These are phyloP conservation scores for Garra rufa DNA, from an alignment of 2,113 vertebrate species.

Conservation along the genomic window DNA sequence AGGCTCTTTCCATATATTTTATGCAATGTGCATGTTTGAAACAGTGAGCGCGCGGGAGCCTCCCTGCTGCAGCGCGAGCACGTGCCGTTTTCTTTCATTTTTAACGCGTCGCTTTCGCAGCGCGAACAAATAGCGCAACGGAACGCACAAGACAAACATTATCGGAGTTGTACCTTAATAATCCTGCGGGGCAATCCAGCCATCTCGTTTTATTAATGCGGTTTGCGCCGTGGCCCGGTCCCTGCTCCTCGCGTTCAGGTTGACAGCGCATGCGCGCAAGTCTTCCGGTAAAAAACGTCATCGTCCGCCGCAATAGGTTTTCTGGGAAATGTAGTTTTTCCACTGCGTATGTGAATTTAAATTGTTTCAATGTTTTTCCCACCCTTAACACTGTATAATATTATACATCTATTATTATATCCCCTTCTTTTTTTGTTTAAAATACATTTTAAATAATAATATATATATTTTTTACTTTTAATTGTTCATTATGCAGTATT, in stretches of 20 bases:
- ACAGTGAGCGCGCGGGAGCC: slow-evolving; percentile 17
- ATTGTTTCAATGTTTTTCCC: neutral
- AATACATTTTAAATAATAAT: neutral
- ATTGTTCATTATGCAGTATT: neutral
- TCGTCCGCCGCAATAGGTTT: no score
- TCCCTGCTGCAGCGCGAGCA: slow-evolving; percentile 37
- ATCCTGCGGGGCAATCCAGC: slow-evolving; percentile 94
- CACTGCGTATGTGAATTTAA: neutral
- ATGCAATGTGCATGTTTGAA: neutral
- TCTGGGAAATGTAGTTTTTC: slow-evolving; percentile 42
- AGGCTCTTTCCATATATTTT: neutral
- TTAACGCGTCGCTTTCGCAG: neutral
- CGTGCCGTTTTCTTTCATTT: slow-evolving; percentile 29
- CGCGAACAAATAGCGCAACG: neutral
- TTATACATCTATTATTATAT: neutral
- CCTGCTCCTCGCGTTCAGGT: slow-evolving; percentile 77
- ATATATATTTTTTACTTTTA: neutral
- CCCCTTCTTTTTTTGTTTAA: neutral
- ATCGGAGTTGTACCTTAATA: slow-evolving; percentile 82
- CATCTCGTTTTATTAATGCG: slow-evolving; percentile 87
- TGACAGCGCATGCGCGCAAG: slow-evolving; percentile 63
- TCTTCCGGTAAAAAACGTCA: slow-evolving; percentile 69
- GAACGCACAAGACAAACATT: neutral
- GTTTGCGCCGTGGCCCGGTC: slow-evolving; percentile 78
- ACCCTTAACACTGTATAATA: neutral